These are phyloP conservation scores for Berghia stephanieae DNA, from an alignment of 1,140 invertebrate species.

Conservation along the genomic window DNA sequence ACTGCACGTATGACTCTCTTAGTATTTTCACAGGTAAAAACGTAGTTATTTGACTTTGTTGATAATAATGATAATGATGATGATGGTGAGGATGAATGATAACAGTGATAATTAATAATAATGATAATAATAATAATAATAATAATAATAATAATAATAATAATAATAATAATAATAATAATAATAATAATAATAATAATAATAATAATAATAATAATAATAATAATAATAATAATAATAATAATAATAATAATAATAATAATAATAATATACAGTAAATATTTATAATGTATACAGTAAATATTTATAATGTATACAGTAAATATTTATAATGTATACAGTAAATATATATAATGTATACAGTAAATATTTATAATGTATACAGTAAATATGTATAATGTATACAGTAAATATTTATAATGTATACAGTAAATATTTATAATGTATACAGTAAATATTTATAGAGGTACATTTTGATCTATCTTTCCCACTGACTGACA, in stretches of 20 bases:
- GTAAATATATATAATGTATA: no score
- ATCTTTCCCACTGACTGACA: neutral
- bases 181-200: neutral
- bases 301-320: no score
- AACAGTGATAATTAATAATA: neutral
- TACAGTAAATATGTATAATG: no score
- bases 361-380: no score
- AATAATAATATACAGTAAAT: neutral
- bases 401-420: no score
- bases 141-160: neutral
- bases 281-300: no score
- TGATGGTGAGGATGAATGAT: neutral
- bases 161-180: neutral
- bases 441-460: no score
- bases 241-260: neutral
- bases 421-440: no score
- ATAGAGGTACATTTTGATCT: neutral
- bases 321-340: no score
- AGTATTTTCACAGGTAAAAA: slow-evolving; percentile 27
- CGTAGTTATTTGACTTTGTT: neutral
- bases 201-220: neutral
- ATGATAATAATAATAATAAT: neutral
- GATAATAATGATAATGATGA: neutral
- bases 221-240: neutral
- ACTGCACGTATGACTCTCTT: slow-evolving; percentile 46